A percentile compares a stretch with the other conserved stretches of the same genome.
These are phyloP conservation scores for Ceratotherium simum DNA, from an alignment of 2,113 vertebrate genomes.

Conservation along the genomic window DNA sequence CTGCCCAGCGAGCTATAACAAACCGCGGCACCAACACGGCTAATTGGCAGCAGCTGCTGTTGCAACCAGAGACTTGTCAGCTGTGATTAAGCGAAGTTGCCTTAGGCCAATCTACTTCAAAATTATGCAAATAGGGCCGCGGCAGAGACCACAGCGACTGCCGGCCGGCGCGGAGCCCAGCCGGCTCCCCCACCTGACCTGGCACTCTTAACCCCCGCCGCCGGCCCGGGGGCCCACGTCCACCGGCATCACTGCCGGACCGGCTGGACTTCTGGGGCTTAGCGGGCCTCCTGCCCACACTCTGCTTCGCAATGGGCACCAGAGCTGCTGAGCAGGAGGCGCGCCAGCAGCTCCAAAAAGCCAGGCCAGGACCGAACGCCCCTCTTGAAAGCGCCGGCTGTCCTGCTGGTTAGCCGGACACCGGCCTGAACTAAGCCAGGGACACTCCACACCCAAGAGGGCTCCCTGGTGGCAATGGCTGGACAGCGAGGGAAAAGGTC, in stretches of 20 bases:
- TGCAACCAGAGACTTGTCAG: constrained; percentile 69
- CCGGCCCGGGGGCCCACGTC: neutral
- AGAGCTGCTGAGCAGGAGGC: neutral
- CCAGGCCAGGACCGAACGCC: rapidly evolving
- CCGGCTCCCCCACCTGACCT: neutral
- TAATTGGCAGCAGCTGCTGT: constrained; percentile 59
- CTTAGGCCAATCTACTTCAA: constrained; percentile 75
- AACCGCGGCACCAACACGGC: neutral
- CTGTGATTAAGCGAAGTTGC: constrained; percentile 72
- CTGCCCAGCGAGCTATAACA: neutral
- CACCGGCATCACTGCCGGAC: rapidly evolving
- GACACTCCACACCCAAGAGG: neutral
- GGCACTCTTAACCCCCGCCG: neutral
- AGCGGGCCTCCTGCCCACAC: neutral
- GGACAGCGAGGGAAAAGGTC: rapidly evolving
- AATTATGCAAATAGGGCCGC: constrained; percentile 64
- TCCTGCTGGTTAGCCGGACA: rapidly evolving
- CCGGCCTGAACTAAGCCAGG: rapidly evolving
- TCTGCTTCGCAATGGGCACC: neutral
- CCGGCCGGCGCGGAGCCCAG: neutral
- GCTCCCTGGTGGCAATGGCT: neutral
- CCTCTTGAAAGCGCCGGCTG: rapidly evolving
- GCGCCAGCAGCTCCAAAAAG: neutral
- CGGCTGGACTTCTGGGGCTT: neutral
- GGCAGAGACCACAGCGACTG: neutral